Base-by-base conservation (phyloP, 2,797 vertebrate genomes). In the Hippopotamyrus pictus region DNA sequence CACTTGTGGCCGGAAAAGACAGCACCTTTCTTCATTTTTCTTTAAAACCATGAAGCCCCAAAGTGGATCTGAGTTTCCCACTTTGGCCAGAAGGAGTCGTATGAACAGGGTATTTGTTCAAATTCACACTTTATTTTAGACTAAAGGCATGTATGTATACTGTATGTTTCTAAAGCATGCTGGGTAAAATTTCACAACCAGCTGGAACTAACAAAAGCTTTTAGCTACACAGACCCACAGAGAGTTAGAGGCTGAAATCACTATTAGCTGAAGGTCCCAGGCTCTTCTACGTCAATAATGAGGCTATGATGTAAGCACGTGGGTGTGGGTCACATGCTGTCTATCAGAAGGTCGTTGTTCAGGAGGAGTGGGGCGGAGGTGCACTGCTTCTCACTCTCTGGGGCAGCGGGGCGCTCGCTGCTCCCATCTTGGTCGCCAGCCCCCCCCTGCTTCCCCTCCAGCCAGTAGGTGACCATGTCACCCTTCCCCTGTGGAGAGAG, bases 401-500 rank as follows among this genome's bases (percentile, higher is more conserved):
- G 90, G 90, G 90, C 76, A 37, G 57, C 87, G 14, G 88, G 6
- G 83, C 90, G 89, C 53, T 65, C 89, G 88, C 90, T 93, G 91
- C 59, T 50, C 1, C 11, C 19, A 25, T 93, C 93, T 89, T 94
- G 95, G 86, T 88, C 88, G n/a, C 53, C 88, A 88, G 89, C 87
- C 76, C 88, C 51, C 1, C 85, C 86, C 90, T 95, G 95, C 90
- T 97, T 97, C n/a, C 95, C 96, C 92, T 96, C 95, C 90, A 97
- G 91, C 96, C 96, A 97, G 90, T 97, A 96, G 0, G 97, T 97
- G 88, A 97, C 94, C 97, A 97, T 97, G 91, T 97, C 95, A 2
- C 97, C 96, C 93, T 97, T 98, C 0, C 96, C 97, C 97, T 97
- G 91, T 88, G 84, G 93, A 87, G 88, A 92, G 90, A 92, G 91